Conservation (phyloP, 1,140 invertebrate species). For the Pogonognathellus flavescens region DNA sequence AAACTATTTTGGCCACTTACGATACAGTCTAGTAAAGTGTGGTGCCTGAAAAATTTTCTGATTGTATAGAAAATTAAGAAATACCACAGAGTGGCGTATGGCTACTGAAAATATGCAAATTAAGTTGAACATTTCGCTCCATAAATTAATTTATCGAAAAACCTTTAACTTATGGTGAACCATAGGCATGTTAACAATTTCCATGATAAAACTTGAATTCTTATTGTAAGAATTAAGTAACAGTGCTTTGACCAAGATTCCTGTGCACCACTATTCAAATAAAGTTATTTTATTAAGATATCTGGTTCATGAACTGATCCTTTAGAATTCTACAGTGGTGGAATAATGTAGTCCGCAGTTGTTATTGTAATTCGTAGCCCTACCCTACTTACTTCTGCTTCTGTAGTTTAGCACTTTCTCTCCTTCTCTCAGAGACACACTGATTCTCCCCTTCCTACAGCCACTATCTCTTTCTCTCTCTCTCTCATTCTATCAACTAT, state of each 20-base stretch:
- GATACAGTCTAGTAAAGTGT: no score
- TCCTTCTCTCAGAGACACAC: not conserved
- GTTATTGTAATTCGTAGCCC: constrained; percentile 20
- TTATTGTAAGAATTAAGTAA: not conserved
- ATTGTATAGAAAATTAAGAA: no score
- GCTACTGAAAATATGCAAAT: no score
- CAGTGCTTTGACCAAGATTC: not conserved
- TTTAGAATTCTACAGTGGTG: not conserved
- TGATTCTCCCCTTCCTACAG: constrained; percentile 20
- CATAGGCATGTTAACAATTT: no score
- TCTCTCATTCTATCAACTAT: no score
- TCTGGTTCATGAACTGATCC: not conserved
- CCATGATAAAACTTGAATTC: not conserved
- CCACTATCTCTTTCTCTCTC: not conserved
- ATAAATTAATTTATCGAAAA: no score
- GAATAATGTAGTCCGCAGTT: not conserved
- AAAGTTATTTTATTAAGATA: constrained; percentile 3
- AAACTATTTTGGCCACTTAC: no score
- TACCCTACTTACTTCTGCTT: constrained; percentile 28
- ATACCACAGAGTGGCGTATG: no score
- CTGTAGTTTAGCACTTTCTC: constrained; percentile 20
- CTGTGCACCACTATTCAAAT: not conserved
- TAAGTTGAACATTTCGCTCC: no score
- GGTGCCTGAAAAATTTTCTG: no score
- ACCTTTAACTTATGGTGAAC: not conserved